Evolutionary conservation across 2,113 vertebrate species (phyloP).

Genomic region (Verasper variegatus): DNA sequence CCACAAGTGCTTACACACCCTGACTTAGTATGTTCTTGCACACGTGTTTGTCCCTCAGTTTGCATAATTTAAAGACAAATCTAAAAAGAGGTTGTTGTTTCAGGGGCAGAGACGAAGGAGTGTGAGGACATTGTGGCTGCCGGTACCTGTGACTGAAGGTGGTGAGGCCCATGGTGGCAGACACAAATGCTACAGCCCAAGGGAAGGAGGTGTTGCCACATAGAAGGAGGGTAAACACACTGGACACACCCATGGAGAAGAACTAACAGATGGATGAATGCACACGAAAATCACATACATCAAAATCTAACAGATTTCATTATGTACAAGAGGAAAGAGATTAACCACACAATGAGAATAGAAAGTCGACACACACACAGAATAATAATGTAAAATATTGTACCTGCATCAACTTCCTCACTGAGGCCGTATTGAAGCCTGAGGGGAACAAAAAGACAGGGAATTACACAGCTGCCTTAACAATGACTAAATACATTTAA

Average conservation of each 20-base stretch:
- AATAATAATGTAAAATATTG: conserved; percentile 4
- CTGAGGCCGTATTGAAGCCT: conserved; percentile 90
- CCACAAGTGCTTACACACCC: too few relatives aligned
- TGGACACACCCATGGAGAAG: conserved; percentile 91
- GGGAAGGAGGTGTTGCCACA: conserved; percentile 89
- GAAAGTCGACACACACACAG: not conserved
- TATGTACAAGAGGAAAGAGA: not conserved
- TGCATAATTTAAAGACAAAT: too few relatives aligned
- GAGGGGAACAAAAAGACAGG: conserved; percentile 16
- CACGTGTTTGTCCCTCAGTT: too few relatives aligned
- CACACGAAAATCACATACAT: conserved; percentile 25
- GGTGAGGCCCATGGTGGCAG: conserved; percentile 89
- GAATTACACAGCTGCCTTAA: not conserved
- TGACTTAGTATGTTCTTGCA: too few relatives aligned
- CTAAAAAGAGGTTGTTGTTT: not conserved
- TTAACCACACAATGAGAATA: not conserved
- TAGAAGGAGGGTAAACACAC: conserved; percentile 89
- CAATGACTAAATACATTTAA: not conserved
- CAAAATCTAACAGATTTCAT: not conserved
- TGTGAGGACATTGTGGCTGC: not conserved
- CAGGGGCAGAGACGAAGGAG: not conserved
- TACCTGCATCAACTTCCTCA: conserved; percentile 98
- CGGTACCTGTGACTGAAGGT: conserved; percentile 95
- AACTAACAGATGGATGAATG: conserved; percentile 79
- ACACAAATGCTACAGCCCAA: conserved; percentile 89